These are phyloP conservation scores for Plagiodera versicolora DNA, from an alignment of 2,888 invertebrate genomes.

Conservation along the genomic window DNA sequence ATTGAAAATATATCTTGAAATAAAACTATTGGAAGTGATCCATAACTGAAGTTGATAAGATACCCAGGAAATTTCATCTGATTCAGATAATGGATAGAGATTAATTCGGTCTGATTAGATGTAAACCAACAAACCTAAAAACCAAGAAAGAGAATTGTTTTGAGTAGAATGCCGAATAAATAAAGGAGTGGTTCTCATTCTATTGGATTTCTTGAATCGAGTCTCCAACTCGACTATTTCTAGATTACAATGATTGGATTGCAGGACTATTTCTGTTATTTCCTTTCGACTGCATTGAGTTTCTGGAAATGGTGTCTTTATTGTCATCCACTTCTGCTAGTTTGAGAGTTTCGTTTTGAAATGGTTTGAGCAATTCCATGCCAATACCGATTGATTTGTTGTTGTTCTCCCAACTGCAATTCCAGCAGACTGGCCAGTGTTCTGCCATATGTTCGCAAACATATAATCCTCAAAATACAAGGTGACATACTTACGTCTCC, in stretches of 20 bases:
- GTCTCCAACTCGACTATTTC: constrained; percentile 33
- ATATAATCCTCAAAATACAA: too few relatives aligned
- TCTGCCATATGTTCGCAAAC: too few relatives aligned
- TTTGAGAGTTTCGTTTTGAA: constrained; percentile 3
- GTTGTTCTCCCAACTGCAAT: neutral
- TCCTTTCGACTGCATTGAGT: constrained; percentile 26
- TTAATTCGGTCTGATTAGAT: neutral
- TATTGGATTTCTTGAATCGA: constrained; percentile 22
- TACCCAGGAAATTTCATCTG: too few relatives aligned
- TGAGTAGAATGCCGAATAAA: constrained; percentile 30
- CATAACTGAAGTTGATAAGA: too few relatives aligned
- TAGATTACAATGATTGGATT: constrained; percentile 41
- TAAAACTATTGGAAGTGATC: too few relatives aligned
- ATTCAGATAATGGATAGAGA: too few relatives aligned
- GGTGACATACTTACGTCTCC: too few relatives aligned
- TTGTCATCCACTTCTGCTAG: constrained; percentile 27
- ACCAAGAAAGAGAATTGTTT: constrained; percentile 11
- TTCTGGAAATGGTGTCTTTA: constrained; percentile 12
- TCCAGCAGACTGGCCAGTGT: too few relatives aligned
- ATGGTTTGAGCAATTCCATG: neutral
- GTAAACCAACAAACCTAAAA: neutral
- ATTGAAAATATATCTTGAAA: too few relatives aligned
- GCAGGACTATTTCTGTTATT: constrained; percentile 36
- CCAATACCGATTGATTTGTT: neutral
- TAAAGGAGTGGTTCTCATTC: constrained; percentile 34